Base-by-base conservation (phyloP, 2,113 vertebrate species). In the Pleuronectes platessa region DNA sequence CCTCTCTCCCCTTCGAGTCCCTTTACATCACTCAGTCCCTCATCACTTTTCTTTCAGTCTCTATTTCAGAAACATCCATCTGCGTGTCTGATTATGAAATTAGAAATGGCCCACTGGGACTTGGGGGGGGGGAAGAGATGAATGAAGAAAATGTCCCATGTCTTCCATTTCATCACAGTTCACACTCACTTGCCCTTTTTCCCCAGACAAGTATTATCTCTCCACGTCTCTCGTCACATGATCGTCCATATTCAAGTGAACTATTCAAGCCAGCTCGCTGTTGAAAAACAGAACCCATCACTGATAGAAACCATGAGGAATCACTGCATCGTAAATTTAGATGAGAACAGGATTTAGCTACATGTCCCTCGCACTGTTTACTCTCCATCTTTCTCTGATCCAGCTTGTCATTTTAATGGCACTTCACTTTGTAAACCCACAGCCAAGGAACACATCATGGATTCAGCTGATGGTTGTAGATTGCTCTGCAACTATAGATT, bases 11-110 rank as follows among this genome's bases (percentile, higher is more conserved):
- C 24, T 21, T 40, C 11, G 49, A 62, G 62, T 47, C 61, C 23
- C 49, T 69, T 78, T 66, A 12, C 64, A 79, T 83, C 65, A 45
- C 18, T 65, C 61, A 37, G 40, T 17, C 61, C 61, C 53, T 6
- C 31, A 31, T 31, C 31, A 31, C 49, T 68, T 64, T 65, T 40
- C 65, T 51, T 15, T 65, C 61, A 37, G 40, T 17, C 58, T 68
- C 53, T 6, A 21, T 77, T 78, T 76, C 63, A 78, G 47, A 79
- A 75, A 82, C 80, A 80, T 73, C 62, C 83, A 88, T 72, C 81
- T 14, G 4, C 54, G 62, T 7, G 40, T 56, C 55, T 63, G 79
- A 74, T 87, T 63, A 71, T 75, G n/a, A 77, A 78, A 83, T 78
- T 63, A 67, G 18, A 81, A 85, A 78, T 60, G 67, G 54, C 35